Percentiles rank a stretch among this genome's conserved stretches.
These are phyloP conservation scores for Phyllotreta cruciferae DNA, from an alignment of 2,888 invertebrate species.

Conservation along the genomic window DNA sequence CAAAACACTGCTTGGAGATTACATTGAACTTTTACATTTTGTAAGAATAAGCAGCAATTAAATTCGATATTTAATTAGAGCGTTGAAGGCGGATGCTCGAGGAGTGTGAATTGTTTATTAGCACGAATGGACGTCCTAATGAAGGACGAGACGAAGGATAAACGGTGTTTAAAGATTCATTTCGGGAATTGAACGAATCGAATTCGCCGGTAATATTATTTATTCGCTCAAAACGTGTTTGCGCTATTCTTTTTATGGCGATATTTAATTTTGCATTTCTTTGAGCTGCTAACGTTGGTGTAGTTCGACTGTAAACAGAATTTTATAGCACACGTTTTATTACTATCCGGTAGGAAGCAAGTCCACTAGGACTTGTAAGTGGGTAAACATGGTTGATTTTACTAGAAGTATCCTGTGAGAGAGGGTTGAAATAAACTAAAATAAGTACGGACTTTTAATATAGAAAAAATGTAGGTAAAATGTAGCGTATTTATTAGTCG, in stretches of 20 bases:
- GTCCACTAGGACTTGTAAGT: conserved; percentile 12
- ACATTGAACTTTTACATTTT: no score
- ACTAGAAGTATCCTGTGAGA: conserved; percentile 4
- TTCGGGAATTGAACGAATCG: no score
- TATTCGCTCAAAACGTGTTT: background rate
- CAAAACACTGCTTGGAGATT: no score
- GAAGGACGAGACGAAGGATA: background rate
- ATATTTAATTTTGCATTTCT: background rate
- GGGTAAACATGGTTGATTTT: conserved; percentile 14
- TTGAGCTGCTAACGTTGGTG: background rate
- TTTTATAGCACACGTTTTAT: conserved; percentile 15
- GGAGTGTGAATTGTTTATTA: background rate
- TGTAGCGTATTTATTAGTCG: no score
- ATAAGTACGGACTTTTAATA: no score
- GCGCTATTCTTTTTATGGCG: background rate
- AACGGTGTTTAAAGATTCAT: no score
- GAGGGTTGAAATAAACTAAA: conserved; percentile 6
- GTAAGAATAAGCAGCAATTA: no score
- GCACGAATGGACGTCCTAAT: background rate
- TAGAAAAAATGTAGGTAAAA: no score
- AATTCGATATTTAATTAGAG: no score
- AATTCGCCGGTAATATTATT: no score
- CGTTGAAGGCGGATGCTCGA: background rate
- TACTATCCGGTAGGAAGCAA: conserved; percentile 10
- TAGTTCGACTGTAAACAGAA: conserved; percentile 9